Base-by-base conservation (phyloP, 2,113 vertebrate species). In the Chlorodrepanis virens region DNA sequence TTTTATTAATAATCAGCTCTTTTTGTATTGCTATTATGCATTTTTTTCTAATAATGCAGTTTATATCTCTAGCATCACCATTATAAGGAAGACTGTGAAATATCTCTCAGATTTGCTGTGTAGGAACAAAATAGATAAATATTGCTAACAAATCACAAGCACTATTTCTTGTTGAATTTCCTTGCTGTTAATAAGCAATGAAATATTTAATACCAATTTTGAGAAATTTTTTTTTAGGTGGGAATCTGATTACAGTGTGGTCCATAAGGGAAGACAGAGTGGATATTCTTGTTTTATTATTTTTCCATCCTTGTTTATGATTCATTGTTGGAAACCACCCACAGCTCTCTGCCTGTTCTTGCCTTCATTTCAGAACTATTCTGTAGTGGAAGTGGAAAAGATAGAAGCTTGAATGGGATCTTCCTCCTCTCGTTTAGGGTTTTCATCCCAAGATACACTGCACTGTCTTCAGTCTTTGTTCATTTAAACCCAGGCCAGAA, bases 1-100 rank as follows among this genome's bases (percentile, higher is more conserved):
- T 93, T 97, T 97, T 93, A 96, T 96, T 95, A 94, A 96, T 93
- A 95, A 97, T 96, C 93, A 94, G 75, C 59, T 63, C 53, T 96
- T 94, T 95, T 91, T 94, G 87, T 94, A 68, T 84, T 94, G 90
- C 86, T 84, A 84, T 93, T 93, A 94, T 67, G 70, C 78, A 82
- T 91, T 97, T 97, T 95, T 91, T 94, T 67, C 94, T 93, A 83
- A 93, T 96, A 94, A 81, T 19, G 9, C 54, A 63, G 47, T 96
- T 96, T 96, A 50, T 96, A 95, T 97, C 93, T 91, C 81, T 70
- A 81, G 70, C 90, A 90, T 95, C 93, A 24, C 93, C 47, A 87
- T 93, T 96, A 87, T 50, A 89, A 92, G 85, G 75, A 93, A 22
- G 85, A 70, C 63, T 56, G 35, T 93, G 88, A 96, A 95, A 96